Conservation (phyloP, 1,140 invertebrate genomes). For the Hypsibius dujardini region DNA sequence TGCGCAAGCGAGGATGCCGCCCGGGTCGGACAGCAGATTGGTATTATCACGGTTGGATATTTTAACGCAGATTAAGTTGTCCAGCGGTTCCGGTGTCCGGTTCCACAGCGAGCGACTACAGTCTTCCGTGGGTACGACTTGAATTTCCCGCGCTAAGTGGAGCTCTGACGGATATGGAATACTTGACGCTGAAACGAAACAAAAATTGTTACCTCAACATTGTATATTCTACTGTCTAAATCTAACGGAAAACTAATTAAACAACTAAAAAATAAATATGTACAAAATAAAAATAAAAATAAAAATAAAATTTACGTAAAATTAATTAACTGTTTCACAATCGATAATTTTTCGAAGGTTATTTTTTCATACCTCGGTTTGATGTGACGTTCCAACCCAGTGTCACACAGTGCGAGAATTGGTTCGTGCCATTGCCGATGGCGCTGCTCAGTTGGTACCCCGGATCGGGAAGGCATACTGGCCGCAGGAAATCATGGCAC, state of each 20-base stretch:
- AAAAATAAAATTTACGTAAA: not conserved
- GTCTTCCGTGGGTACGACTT: conserved; percentile 3
- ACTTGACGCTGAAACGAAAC: not conserved
- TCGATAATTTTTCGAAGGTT: too few relatives aligned
- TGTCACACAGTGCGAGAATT: not conserved
- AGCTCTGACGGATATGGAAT: conserved; percentile 10
- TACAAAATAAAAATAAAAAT: not conserved
- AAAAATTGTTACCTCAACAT: too few relatives aligned
- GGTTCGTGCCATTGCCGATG: not conserved
- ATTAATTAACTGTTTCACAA: too few relatives aligned
- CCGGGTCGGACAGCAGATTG: conserved; percentile 5
- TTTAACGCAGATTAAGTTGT: not conserved
- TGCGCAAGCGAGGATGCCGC: not conserved
- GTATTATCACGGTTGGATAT: not conserved
- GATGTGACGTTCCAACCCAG: conserved; percentile 13
- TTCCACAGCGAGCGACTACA: conserved; percentile 8
- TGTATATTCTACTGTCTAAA: too few relatives aligned
- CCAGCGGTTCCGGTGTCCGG: not conserved
- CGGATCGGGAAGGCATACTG: not conserved
- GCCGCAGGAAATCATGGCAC: conserved; percentile 15
- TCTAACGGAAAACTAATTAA: too few relatives aligned
- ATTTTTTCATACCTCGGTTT: not conserved
- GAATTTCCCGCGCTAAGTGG: not conserved
- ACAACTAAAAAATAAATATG: too few relatives aligned
- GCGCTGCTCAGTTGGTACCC: not conserved